Conservation (phyloP, 2,797 vertebrate genomes). For the Brachymystax lenok region DNA sequence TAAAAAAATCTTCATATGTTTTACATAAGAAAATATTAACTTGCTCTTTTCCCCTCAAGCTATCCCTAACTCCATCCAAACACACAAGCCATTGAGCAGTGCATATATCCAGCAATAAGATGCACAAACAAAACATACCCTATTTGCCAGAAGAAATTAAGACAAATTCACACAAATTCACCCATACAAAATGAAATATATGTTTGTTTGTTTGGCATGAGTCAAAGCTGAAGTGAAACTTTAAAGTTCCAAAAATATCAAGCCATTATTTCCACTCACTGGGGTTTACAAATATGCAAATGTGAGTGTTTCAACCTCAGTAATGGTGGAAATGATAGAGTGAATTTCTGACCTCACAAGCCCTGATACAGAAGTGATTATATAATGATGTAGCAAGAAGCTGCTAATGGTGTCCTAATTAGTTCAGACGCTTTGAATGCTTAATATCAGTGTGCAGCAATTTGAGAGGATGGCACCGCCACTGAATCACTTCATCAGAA, state of each 20-base stretch:
- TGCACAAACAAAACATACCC: not conserved
- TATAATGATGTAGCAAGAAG: slow-evolving; percentile 55
- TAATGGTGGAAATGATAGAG: slow-evolving; percentile 54
- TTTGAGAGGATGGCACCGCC: slow-evolving; percentile 32
- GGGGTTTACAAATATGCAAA: slow-evolving; percentile 45
- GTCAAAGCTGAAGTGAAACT: slow-evolving; percentile 18
- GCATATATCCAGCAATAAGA: not conserved
- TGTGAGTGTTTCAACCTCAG: slow-evolving; percentile 37
- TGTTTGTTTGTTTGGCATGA: not conserved
- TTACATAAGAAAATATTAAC: slow-evolving; percentile 30
- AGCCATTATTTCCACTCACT: slow-evolving; percentile 13
- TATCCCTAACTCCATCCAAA: not conserved
- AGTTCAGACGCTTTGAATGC: slow-evolving; percentile 53
- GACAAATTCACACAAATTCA: not conserved
- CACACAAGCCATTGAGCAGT: not conserved
- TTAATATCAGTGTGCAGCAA: slow-evolving; percentile 49
- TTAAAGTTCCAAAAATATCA: not conserved
- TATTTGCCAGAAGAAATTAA: not conserved
- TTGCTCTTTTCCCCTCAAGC: slow-evolving; percentile 38
- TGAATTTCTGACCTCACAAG: slow-evolving; percentile 44
- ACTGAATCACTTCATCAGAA: slow-evolving; percentile 54
- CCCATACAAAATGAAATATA: not conserved
- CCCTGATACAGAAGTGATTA: slow-evolving; percentile 46
- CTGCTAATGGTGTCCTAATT: slow-evolving; percentile 64
- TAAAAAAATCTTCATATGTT: slow-evolving; percentile 47